A percentile compares a stretch with the other conserved stretches of the same genome.
Evolutionary conservation across 2,888 invertebrate genomes (phyloP).

Genomic region (Bellardia bayeri): DNA sequence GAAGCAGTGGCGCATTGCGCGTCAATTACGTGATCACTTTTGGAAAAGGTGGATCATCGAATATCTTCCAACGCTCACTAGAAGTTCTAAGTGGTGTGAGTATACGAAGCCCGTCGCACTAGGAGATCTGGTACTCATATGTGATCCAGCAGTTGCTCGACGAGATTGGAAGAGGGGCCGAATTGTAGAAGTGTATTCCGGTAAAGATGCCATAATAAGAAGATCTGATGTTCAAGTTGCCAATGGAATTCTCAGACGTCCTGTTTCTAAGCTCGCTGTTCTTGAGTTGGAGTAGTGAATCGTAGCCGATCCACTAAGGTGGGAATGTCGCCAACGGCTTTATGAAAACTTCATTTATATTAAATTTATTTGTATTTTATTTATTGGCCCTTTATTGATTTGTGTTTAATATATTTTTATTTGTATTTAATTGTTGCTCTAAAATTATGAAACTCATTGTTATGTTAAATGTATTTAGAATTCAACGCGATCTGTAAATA

Average conservation of each 20-base stretch:
- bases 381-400: no score
- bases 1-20: slow-evolving; percentile 22
- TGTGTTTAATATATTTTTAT: no score
- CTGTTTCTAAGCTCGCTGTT: neutral
- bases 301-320: neutral
- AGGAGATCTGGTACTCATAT: slow-evolving; percentile 21
- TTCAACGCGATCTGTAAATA: no score
- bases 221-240: slow-evolving; percentile 59
- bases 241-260: neutral
- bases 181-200: neutral
- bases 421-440: no score
- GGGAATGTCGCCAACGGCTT: neutral
- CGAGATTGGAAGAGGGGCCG: slow-evolving; percentile 24
- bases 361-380: no score
- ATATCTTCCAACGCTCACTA: no score
- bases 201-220: slow-evolving; percentile 50
- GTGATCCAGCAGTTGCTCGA: slow-evolving; percentile 19
- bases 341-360: no score
- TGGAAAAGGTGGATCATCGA: no score
- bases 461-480: no score
- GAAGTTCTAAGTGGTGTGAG: slow-evolving; percentile 14
- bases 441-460: no score
- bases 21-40: neutral
- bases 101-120: neutral
- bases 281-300: neutral